Evolutionary conservation across 2,888 invertebrate species (phyloP), one percentile per base, ranked within the genome.

Genomic region (Cantharis rustica): DNA sequence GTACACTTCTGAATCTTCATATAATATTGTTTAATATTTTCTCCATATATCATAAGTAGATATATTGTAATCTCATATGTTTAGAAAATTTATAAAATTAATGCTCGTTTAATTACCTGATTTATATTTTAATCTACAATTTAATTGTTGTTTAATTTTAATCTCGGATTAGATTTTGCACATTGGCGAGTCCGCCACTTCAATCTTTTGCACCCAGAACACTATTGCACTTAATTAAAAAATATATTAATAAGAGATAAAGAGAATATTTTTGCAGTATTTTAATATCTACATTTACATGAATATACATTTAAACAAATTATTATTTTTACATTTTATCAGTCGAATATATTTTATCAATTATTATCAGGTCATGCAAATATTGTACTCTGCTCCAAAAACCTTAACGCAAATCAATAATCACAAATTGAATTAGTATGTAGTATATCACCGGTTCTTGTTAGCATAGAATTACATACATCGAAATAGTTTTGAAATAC

Each of bases 241-340:
- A 13, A 11, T 31, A n/a, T 31, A n/a, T 0, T 31, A 31, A 47
- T 47, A 47, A 47, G 7, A n/a, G 47, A n/a, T n/a, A n/a, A 47
- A n/a, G 13, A 15, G 73, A 73, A 23, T 68, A 17, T 66, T n/a
- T 75, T 76, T 79, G 75, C 71, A 80, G 80, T 81, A 80, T 81
- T 81, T 79, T 80, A 77, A 80, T 83, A 84, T 84, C 84, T 84
- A 84, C 84, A 82, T 80, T 81, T 84, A 84, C 84, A 84, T 84
- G 81, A 85, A 85, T 86, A 83, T 85, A 86, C 85, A 85, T 83
- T 84, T 80, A 84, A 84, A 81, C 79, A 80, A 47, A 82, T 77
- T 76, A 79, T 79, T 80, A 80, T 80, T 75, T 81, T 83, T 82
- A 79, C 82, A 82, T 79, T 79, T 79, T 80, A 81, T 85, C 84